Conservation (phyloP, 2,888 invertebrate species). For the Leptopilina myrica region DNA sequence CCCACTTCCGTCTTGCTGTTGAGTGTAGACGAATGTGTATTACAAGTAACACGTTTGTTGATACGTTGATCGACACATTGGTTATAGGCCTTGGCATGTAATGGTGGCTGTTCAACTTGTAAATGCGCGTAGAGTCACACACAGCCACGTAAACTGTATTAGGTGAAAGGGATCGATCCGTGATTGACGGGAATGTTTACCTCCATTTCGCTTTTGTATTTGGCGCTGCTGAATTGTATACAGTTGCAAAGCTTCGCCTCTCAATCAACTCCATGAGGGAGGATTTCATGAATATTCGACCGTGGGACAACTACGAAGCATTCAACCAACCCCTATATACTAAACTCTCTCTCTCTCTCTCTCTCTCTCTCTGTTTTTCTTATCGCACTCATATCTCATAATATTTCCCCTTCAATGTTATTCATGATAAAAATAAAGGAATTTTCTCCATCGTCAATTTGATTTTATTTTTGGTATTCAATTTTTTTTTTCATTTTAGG, state of each 20-base stretch:
- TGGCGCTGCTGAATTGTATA: slow-evolving; percentile 14
- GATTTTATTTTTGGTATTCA: no score
- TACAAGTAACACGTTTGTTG: slow-evolving; percentile 19
- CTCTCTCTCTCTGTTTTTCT: slow-evolving; percentile 5
- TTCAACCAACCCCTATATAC: background rate
- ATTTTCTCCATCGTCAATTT: no score
- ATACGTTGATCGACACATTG: background rate
- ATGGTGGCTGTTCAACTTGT: slow-evolving; percentile 29
- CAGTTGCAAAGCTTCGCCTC: slow-evolving; percentile 8
- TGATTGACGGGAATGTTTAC: slow-evolving; percentile 16
- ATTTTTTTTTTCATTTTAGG: no score
- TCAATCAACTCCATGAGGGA: slow-evolving; percentile 23
- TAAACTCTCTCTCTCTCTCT: no score
- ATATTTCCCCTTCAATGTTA: no score
- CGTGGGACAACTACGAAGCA: background rate
- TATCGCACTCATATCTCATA: slow-evolving; percentile 11
- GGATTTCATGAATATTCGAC: slow-evolving; percentile 26
- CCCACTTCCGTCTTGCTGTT: background rate
- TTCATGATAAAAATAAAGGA: no score
- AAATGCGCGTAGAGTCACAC: slow-evolving; percentile 10
- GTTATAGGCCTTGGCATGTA: slow-evolving; percentile 1
- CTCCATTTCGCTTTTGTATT: slow-evolving; percentile 14
- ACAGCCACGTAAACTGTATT: background rate
- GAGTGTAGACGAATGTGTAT: background rate
- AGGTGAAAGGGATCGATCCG: slow-evolving; percentile 20